Percentiles rank a stretch among this genome's conserved stretches.
Evolutionary conservation across 2,797 vertebrate species (phyloP).

Genomic region (Apodemus agrarius): DNA sequence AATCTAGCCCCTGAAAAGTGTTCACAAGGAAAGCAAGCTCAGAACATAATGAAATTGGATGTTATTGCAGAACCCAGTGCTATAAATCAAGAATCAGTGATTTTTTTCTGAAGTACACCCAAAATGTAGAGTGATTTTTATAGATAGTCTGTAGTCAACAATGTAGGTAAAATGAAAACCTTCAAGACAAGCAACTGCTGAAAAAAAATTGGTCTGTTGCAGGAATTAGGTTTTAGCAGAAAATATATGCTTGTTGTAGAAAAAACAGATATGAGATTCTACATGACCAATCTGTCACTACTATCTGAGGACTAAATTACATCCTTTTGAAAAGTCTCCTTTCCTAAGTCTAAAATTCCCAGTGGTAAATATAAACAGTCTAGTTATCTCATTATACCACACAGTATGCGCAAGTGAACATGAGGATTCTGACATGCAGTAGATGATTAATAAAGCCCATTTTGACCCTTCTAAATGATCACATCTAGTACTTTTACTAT

Average conservation of each 20-base stretch:
- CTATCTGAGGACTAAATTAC: neutral
- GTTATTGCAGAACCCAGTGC: neutral
- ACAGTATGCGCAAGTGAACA: neutral
- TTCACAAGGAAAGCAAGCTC: neutral
- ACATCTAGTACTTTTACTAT: neutral
- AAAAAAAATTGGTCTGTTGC: constrained; percentile 48
- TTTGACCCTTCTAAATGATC: neutral
- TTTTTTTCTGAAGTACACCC: neutral
- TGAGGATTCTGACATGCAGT: neutral
- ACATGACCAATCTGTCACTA: constrained; percentile 47
- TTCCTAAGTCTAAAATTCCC: constrained; percentile 49
- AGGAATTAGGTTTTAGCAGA: constrained; percentile 46
- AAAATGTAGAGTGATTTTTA: neutral
- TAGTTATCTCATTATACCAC: neutral
- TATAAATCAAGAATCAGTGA: neutral
- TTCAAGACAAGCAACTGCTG: neutral
- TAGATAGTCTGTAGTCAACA: neutral
- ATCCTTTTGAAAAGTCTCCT: neutral
- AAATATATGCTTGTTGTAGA: constrained; percentile 41
- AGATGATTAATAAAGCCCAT: neutral
- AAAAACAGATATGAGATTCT: constrained; percentile 27
- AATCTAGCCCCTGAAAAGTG: neutral
- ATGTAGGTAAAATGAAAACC: constrained; percentile 38
- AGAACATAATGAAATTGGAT: neutral
- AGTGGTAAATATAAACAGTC: constrained; percentile 19